A percentile compares a stretch with the other conserved stretches of the same genome.
These are phyloP conservation scores for Pseudorhombus dupliciocellatus DNA, from an alignment of 2,113 vertebrate genomes.

Conservation along the genomic window DNA sequence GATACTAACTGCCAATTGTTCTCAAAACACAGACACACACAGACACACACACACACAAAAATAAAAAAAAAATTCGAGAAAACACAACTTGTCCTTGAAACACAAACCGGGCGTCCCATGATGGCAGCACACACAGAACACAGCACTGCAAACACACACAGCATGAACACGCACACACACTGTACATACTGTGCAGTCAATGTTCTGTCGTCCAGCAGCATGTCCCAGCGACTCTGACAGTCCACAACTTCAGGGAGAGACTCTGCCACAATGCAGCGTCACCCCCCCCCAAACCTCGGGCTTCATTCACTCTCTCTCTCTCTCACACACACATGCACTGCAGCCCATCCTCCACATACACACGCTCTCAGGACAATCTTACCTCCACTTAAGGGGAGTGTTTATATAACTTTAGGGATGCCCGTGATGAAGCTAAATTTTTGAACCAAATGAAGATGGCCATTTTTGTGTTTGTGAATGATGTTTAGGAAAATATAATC, in stretches of 20 bases:
- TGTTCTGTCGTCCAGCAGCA: constrained; percentile 44
- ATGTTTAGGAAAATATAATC: not conserved
- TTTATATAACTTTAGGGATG: constrained; percentile 3
- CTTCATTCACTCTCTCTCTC: constrained; percentile 16
- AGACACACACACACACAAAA: too few relatives aligned
- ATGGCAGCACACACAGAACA: not conserved
- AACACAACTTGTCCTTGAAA: not conserved
- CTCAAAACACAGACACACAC: not conserved
- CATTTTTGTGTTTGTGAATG: not conserved
- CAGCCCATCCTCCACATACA: constrained; percentile 41
- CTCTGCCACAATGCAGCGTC: constrained; percentile 48
- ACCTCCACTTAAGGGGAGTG: not conserved
- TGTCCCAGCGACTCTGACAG: constrained; percentile 45
- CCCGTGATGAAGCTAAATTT: not conserved
- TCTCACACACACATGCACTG: constrained; percentile 30
- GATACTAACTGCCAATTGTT: not conserved
- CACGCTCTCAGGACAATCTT: not conserved
- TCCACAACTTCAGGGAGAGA: constrained; percentile 51
- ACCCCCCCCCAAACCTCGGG: constrained; percentile 20
- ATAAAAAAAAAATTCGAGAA: not conserved
- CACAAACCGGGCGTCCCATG: not conserved
- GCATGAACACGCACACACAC: too few relatives aligned
- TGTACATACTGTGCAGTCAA: constrained; percentile 50
- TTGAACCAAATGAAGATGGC: too few relatives aligned
- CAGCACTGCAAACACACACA: not conserved